Base-by-base conservation (phyloP, 30 jellyfish, hydroid and myxozoan genomes). In the Cassiopea xamachana region DNA sequence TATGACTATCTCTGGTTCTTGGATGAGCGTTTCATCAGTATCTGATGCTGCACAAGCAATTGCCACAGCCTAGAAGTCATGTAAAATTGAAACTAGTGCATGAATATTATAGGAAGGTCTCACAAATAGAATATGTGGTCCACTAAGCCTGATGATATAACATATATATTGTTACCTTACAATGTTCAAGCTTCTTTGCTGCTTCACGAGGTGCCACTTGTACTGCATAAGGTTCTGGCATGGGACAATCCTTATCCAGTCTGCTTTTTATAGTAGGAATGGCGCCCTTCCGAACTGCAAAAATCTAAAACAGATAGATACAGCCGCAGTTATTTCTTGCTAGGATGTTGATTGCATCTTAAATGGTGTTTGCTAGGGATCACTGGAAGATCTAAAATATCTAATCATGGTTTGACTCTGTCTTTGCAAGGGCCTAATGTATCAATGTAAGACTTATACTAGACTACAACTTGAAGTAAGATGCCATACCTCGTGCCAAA, bases 31-130 rank as follows among this genome's bases (percentile, higher is more conserved):
- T 50, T 73, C 82, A 50, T 73, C 82, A 51, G 44, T 50, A 14
- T 73, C 82, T 73, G 9, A 17, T 19, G 19, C 60, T 59, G 82
- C 82, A 73, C 82, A 73, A 73, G 82, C 82, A n/a, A 39, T 59
- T 43, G 82, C 55, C 82, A 73, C 82, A 73, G 82, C 82, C 58
- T 73, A 59, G 82, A 73, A 73, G 47, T 73, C 19, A 59, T 73
- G 3, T 3, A 73, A 73, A 73, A 73, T 73, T 17, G 19, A 59
- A 17, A 47, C 82, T 73, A n/a, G 50, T 73, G 47, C 44, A 73
- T 73, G 82, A 73, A 73, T 19, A 73, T 73, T 1, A 73, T 17
- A 12, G 44, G 19, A 12, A 50, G 82, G 19, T 73, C 44, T 73
- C 82, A 73, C 58, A 73, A 73, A 73, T 19, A 73, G 19, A 12